Percentiles rank a stretch among this genome's conserved stretches.
phyloP scores from a whole-genome alignment of 1,140 invertebrate species.

The Trichogramma pretiosum region DNA sequence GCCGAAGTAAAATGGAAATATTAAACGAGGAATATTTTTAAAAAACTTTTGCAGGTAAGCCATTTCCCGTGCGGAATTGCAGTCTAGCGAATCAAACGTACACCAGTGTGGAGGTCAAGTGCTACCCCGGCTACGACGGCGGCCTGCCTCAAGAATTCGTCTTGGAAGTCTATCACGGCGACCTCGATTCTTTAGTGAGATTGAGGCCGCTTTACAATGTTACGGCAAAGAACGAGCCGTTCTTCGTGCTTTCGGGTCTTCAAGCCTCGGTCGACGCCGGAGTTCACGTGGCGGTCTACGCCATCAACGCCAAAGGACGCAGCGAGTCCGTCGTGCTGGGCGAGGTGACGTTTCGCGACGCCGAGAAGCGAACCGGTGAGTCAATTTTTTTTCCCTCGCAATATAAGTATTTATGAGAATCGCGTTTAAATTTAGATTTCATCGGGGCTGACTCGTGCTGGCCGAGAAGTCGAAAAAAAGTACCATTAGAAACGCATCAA shows the following conservation, averaged over 20 bases:
- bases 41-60: conserved; percentile 52
- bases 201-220: conserved; percentile 55
- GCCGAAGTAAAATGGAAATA: too few species aligned
- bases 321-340: conserved; percentile 61
- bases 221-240: conserved; percentile 53
- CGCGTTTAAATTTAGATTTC: too few species aligned
- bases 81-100: conserved; percentile 64
- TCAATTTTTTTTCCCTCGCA: conserved; percentile 8
- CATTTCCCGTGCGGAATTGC: conserved; percentile 66
- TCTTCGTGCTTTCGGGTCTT: conserved; percentile 61
- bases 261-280: conserved; percentile 60
- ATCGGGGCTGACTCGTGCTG: too few species aligned
- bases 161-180: conserved; percentile 63
- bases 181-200: conserved; percentile 37
- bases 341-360: conserved; percentile 66
- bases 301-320: conserved; percentile 70
- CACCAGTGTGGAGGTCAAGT: conserved; percentile 64
- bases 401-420: too few species aligned
- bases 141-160: conserved; percentile 72
- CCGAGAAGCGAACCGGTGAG: conserved; percentile 73
- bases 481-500: too few species aligned
- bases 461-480: too few species aligned
- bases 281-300: conserved; percentile 64
- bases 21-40: too few species aligned
- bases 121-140: conserved; percentile 73